Percentiles rank a stretch among this genome's conserved stretches.
Evolutionary conservation across 2,888 invertebrate genomes (phyloP).

Genomic region (Eremobia ochroleuca): DNA sequence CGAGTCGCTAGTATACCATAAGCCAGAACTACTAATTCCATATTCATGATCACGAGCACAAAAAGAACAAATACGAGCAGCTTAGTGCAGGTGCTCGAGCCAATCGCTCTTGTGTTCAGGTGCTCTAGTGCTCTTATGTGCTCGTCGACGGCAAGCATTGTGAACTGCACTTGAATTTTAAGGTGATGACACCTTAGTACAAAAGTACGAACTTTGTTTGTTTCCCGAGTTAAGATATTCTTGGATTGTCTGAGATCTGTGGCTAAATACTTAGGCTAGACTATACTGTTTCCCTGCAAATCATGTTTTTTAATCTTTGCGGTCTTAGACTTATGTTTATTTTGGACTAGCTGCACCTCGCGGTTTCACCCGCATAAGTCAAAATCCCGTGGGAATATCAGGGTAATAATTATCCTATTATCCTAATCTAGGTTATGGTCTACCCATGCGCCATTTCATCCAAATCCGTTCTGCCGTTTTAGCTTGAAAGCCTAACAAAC

Average conservation of each 20-base stretch:
- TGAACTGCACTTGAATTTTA: constrained; percentile 30
- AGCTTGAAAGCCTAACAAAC: background rate
- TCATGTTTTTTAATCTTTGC: background rate
- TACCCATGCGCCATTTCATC: background rate
- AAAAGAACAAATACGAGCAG: constrained; percentile 31
- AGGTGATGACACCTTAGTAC: no score
- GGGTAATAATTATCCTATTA: no score
- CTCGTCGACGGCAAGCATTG: constrained; percentile 19
- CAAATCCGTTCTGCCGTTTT: background rate
- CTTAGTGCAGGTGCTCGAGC: constrained; percentile 36
- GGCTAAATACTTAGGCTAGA: background rate
- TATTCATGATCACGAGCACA: constrained; percentile 3
- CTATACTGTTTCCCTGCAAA: background rate
- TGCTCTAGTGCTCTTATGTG: constrained; percentile 36
- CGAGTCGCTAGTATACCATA: background rate
- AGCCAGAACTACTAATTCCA: background rate
- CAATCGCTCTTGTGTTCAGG: constrained; percentile 39
- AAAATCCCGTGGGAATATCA: no score
- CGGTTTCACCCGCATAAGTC: no score
- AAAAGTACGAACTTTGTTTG: constrained; percentile 27
- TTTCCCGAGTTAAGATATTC: background rate
- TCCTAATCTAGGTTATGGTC: background rate
- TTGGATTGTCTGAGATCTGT: background rate
- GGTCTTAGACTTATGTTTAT: background rate
- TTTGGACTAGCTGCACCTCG: background rate